Base-by-base conservation (phyloP, 2,797 vertebrate genomes). In the Hybognathus amarus region DNA sequence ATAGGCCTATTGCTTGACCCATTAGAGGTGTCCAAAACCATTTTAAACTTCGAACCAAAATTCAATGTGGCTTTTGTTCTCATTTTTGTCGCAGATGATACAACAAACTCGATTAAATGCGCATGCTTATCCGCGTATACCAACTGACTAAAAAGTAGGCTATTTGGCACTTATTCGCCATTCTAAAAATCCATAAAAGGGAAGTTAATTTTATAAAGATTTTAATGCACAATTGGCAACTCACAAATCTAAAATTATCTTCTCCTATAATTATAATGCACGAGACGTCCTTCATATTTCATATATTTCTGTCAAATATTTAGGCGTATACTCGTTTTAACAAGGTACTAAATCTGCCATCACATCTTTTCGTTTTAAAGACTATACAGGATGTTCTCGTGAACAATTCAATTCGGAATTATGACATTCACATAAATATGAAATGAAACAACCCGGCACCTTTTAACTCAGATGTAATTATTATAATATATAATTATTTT, bases 231-330 rank as follows among this genome's bases (percentile, higher is more conserved):
- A 52, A 4, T 52, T 70, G 66, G 36, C 67, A 70, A 45, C 50
- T 36, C 15, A 80, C 52, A 42, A 4, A 42, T 70, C 15, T 71
- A 50, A 36, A 45, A 42, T 9, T 1, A 45, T 71, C 13, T 1
- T n/a, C 6, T 27, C 18, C 0, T 22, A 1, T 80, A 56, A 80
- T 59, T 80, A 70, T 33, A 61, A 71, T 61, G 36, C 12, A 70
- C 50, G 52, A 33, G 6, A 45, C 18, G 18, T 33, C 7, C 52
- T 61, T 68, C 13, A 40, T 54, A 27, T 79, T 70, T 45, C 17
- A 80, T 70, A 3, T 5, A n/a, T 56, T 70, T 70, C 52, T 61
- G 36, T 24, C 77, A 68, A 66, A 64, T n/a, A 63, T 52, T 2
- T 73, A 20, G 27, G 18, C 8, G 4, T 79, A 27, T 33, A 33